Percentiles rank a stretch among this genome's conserved stretches.
phyloP scores from a whole-genome alignment of 2,888 invertebrate genomes.

The Sesamia inferens region DNA sequence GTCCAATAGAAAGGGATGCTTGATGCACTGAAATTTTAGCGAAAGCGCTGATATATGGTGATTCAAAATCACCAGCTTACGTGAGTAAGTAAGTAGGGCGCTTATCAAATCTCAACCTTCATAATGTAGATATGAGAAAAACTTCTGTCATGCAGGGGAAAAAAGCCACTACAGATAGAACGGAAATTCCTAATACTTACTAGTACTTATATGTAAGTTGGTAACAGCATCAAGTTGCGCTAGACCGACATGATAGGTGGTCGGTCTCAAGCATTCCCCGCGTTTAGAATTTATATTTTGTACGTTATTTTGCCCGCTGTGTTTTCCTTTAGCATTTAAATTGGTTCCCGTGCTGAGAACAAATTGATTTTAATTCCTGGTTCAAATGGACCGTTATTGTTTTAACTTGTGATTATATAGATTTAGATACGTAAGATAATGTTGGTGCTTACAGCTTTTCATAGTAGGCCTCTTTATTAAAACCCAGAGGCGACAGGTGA shows the following conservation, averaged over 20 bases:
- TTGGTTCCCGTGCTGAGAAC: constrained; percentile 21
- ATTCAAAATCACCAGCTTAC: neutral
- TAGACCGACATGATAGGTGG: constrained; percentile 54
- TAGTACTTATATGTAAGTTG: constrained; percentile 31
- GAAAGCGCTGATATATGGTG: neutral
- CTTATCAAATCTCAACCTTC: neutral
- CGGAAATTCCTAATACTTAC: constrained; percentile 29
- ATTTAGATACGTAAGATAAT: neutral
- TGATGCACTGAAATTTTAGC: neutral
- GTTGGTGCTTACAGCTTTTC: neutral
- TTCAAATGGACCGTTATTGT: constrained; percentile 15
- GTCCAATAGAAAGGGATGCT: neutral
- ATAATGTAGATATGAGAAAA: neutral
- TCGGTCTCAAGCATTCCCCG: constrained; percentile 57
- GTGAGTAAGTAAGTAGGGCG: neutral
- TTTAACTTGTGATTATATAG: neutral
- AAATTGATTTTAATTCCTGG: constrained; percentile 21
- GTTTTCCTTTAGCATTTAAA: constrained; percentile 54
- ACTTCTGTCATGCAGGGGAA: neutral
- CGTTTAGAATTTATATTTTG: constrained; percentile 53
- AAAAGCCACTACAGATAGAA: constrained; percentile 7
- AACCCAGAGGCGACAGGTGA: neutral
- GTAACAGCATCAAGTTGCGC: constrained; percentile 46
- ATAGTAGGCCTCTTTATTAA: neutral
- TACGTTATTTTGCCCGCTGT: constrained; percentile 43